phyloP scores from a whole-genome alignment of 2,113 vertebrate species.

The Bungarus multicinctus region DNA sequence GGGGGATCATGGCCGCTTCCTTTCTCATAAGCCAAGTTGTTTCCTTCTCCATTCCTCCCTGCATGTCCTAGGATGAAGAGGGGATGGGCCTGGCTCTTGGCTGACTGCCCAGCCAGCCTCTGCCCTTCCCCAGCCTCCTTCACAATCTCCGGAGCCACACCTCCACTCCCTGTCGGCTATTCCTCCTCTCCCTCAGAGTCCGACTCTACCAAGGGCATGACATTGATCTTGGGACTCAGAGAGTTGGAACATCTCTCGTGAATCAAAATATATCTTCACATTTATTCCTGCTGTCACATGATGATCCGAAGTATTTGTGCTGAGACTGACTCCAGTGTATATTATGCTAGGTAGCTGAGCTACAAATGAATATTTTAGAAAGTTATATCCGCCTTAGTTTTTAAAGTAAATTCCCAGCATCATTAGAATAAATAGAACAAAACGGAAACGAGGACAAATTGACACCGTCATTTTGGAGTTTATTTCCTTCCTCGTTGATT shows the following conservation, averaged over 20 bases:
- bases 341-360: neutral
- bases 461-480: neutral
- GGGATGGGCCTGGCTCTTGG: too few species aligned
- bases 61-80: too few species aligned
- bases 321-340: neutral
- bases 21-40: too few species aligned
- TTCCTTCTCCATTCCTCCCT: too few species aligned
- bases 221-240: neutral
- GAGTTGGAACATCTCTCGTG: neutral
- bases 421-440: neutral
- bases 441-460: neutral
- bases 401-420: neutral
- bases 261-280: neutral
- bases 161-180: too few species aligned
- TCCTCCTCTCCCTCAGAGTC: too few species aligned
- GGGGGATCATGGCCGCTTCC: too few species aligned
- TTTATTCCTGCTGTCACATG: neutral
- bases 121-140: too few species aligned
- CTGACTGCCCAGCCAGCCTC: too few species aligned
- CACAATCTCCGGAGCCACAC: too few species aligned
- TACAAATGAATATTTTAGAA: neutral
- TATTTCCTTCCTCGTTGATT: neutral
- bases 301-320: neutral
- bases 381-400: neutral
- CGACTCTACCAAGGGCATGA: too few species aligned